A percentile compares a stretch with the other conserved stretches of the same genome.
Conservation (phyloP, 2,113 vertebrate species). For the Siniperca chuatsi region DNA sequence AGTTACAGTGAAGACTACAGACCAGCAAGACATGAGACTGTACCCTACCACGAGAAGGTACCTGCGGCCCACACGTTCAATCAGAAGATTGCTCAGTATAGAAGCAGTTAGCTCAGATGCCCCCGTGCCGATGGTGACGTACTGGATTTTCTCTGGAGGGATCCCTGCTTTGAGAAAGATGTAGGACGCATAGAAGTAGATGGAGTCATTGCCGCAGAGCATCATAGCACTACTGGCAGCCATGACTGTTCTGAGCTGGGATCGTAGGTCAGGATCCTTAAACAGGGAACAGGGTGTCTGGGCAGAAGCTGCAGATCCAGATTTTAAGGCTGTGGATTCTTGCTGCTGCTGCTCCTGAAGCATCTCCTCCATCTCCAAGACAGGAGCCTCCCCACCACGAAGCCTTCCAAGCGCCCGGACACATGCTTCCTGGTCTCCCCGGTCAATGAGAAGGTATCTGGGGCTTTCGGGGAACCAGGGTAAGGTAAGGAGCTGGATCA, state of each 20-base stretch:
- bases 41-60: constrained; percentile 88
- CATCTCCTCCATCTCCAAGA: constrained; percentile 89
- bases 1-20: constrained; percentile 86
- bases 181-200: constrained; percentile 91
- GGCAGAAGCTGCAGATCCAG: constrained; percentile 41
- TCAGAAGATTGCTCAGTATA: constrained; percentile 86
- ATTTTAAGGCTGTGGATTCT: constrained; percentile 52
- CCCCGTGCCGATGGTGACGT: constrained; percentile 87
- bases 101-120: constrained; percentile 87
- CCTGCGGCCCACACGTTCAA: constrained; percentile 86
- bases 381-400: constrained; percentile 77
- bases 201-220: constrained; percentile 91
- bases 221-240: constrained; percentile 90
- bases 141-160: constrained; percentile 86
- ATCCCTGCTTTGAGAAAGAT: constrained; percentile 89
- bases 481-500: constrained; percentile 88
- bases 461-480: constrained; percentile 94
- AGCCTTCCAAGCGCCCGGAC: constrained; percentile 84
- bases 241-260: constrained; percentile 85
- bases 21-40: constrained; percentile 88
- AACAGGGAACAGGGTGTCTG: constrained; percentile 85
- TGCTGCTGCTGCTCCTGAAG: constrained; percentile 82
- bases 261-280: constrained; percentile 72
- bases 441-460: constrained; percentile 92
- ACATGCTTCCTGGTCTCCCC: constrained; percentile 87